A percentile compares a stretch with the other conserved stretches of the same genome.
phyloP scores from a whole-genome alignment of 2,113 vertebrate species.

The Syngnathus typhle region DNA sequence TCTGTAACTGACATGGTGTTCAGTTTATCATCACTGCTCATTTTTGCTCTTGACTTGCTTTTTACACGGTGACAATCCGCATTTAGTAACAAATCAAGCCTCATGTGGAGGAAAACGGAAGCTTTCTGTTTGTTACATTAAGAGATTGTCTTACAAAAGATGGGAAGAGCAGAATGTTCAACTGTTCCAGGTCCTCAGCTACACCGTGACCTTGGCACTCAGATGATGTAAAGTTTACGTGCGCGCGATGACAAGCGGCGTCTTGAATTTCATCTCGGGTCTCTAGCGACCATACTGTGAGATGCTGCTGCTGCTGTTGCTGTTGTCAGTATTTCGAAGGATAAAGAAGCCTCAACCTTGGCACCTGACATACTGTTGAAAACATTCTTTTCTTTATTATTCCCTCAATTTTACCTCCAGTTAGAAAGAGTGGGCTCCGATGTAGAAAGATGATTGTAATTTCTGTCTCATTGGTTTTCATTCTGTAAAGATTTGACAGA shows the following conservation, averaged over 20 bases:
- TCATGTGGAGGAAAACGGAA: constrained; percentile 19
- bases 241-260: constrained; percentile 41
- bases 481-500: not conserved
- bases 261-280: constrained; percentile 33
- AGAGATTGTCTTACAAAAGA: constrained; percentile 44
- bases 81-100: constrained; percentile 60
- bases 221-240: constrained; percentile 41
- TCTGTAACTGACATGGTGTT: constrained; percentile 51
- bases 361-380: constrained; percentile 35
- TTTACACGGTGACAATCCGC: constrained; percentile 50
- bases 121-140: constrained; percentile 65
- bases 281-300: constrained; percentile 36
- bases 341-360: constrained; percentile 23
- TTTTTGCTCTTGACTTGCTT: constrained; percentile 33
- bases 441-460: constrained; percentile 39
- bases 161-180: constrained; percentile 28
- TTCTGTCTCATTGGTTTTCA: constrained; percentile 24
- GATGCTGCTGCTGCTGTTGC: constrained; percentile 11
- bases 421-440: constrained; percentile 29
- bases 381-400: constrained; percentile 33
- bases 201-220: constrained; percentile 45
- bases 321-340: not conserved
- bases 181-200: constrained; percentile 34
- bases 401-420: constrained; percentile 21
- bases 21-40: constrained; percentile 34